phyloP scores from a whole-genome alignment of 2,888 invertebrate genomes.

The Clanis bilineata region DNA sequence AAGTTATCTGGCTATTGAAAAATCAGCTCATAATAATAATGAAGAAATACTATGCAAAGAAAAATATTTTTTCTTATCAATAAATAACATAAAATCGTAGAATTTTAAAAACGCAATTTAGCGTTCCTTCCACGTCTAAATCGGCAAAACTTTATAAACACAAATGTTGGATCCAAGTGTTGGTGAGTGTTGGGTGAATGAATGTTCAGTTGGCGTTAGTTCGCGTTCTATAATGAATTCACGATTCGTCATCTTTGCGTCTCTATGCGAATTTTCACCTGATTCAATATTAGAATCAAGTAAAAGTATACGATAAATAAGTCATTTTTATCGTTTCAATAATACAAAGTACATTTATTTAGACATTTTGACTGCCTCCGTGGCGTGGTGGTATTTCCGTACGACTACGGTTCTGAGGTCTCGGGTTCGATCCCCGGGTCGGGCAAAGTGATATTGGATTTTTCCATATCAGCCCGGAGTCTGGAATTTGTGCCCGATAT shows the following conservation, averaged over 20 bases:
- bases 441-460: too few relatives aligned
- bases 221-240: constrained; percentile 7
- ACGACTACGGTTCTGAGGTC: too few relatives aligned
- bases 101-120: not conserved
- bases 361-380: too few relatives aligned
- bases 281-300: not conserved
- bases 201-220: not conserved
- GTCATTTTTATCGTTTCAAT: not conserved
- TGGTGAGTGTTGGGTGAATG: not conserved
- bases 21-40: too few relatives aligned
- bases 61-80: not conserved
- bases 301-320: not conserved
- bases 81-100: not conserved
- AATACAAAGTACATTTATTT: too few relatives aligned
- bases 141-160: not conserved
- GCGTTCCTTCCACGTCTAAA: not conserved
- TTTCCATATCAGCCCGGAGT: too few relatives aligned
- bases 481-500: too few relatives aligned
- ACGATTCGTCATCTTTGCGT: not conserved
- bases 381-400: too few relatives aligned
- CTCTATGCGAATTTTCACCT: not conserved
- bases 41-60: not conserved
- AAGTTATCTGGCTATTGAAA: too few relatives aligned
- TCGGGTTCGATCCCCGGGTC: too few relatives aligned
- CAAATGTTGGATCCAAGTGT: not conserved